phyloP scores from a whole-genome alignment of 2,888 invertebrate genomes.

The Scaptomyza parva region DNA sequence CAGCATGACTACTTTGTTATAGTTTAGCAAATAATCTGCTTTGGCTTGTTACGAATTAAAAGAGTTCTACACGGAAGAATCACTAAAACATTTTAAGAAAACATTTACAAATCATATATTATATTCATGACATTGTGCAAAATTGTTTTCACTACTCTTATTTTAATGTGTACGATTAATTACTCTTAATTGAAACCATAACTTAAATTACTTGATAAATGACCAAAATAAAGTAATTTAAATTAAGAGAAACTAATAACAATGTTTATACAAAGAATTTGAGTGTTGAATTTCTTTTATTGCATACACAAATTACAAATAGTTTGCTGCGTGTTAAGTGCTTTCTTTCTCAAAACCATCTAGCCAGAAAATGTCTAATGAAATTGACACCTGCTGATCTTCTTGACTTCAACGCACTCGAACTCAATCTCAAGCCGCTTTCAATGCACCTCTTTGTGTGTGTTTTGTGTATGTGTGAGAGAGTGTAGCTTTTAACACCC shows the following conservation, averaged over 20 bases:
- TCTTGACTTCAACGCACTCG: conserved; percentile 13
- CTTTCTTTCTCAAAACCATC: conserved; percentile 33
- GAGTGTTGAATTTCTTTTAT: conserved; percentile 26
- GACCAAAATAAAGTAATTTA: not conserved
- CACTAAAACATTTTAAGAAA: too few relatives aligned
- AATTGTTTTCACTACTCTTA: too few relatives aligned
- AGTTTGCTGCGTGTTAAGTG: conserved; percentile 14
- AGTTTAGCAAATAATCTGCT: too few relatives aligned
- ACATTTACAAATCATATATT: too few relatives aligned
- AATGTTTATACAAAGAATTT: not conserved
- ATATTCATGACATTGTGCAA: too few relatives aligned
- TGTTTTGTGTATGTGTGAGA: conserved; percentile 6
- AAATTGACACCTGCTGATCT: conserved; percentile 57
- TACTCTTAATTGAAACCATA: too few relatives aligned
- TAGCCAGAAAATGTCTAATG: conserved; percentile 20
- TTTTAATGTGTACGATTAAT: not conserved
- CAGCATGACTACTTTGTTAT: not conserved
- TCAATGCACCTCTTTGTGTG: not conserved
- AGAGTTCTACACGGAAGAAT: too few relatives aligned
- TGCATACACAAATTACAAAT: conserved; percentile 8
- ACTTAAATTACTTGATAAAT: not conserved
- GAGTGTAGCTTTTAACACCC: conserved; percentile 8
- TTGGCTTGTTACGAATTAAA: too few relatives aligned
- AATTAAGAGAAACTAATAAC: conserved; percentile 14
- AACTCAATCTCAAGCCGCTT: conserved; percentile 7